phyloP scores from a whole-genome alignment of 2,797 vertebrate genomes.

The Acanthiza pusilla region DNA sequence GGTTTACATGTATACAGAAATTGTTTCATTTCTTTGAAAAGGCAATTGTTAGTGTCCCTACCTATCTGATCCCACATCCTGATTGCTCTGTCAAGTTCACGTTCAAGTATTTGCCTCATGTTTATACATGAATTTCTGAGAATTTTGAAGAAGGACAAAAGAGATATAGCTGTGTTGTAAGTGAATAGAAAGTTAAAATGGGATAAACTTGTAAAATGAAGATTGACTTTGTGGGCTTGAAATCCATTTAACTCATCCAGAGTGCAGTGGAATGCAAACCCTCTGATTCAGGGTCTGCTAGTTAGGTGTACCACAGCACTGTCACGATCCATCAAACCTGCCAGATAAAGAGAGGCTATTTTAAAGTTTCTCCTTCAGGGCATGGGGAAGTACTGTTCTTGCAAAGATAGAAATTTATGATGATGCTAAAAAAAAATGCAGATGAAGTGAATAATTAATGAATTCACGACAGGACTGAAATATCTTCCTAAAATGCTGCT shows the following conservation, averaged over 20 bases:
- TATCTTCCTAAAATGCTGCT: slow-evolving; percentile 44
- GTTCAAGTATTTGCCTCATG: neutral
- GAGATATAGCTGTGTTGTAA: neutral
- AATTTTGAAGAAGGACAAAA: neutral
- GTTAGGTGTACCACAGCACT: neutral
- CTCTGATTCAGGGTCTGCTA: neutral
- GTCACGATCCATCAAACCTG: slow-evolving; percentile 33
- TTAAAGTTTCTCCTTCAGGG: slow-evolving; percentile 53
- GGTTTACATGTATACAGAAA: neutral
- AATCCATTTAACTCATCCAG: neutral
- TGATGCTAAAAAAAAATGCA: slow-evolving; percentile 47
- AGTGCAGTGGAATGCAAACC: neutral
- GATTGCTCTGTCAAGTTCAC: neutral
- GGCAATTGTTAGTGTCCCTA: neutral
- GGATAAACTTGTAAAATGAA: neutral
- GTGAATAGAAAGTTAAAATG: neutral
- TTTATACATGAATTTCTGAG: neutral
- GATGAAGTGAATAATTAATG: slow-evolving; percentile 34
- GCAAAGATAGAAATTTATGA: slow-evolving; percentile 51
- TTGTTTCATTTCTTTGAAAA: neutral
- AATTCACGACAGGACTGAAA: slow-evolving; percentile 51
- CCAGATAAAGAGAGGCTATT: slow-evolving; percentile 33
- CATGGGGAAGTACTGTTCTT: slow-evolving; percentile 30
- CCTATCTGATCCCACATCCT: neutral
- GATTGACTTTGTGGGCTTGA: neutral